Conservation (phyloP, 2,113 vertebrate genomes). For the Strix uralensis region DNA sequence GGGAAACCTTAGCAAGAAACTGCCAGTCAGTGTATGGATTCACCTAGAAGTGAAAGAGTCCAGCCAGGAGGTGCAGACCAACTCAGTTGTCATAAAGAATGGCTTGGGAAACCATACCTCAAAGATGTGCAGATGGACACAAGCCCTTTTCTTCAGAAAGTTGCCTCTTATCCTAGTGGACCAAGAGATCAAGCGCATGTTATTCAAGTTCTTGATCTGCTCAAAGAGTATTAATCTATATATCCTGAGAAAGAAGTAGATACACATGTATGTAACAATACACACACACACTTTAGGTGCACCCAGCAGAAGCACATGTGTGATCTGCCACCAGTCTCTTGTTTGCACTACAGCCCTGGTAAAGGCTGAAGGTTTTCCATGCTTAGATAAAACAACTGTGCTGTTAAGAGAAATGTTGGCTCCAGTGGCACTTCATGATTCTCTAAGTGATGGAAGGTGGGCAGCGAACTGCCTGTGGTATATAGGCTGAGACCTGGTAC, state of each 20-base stretch:
- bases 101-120: neutral
- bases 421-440: neutral
- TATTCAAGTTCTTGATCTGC: neutral
- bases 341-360: neutral
- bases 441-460: neutral
- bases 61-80: neutral
- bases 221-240: neutral
- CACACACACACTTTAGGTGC: neutral
- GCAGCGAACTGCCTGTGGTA: neutral
- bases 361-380: neutral
- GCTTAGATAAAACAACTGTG: neutral
- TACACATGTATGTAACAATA: rapidly evolving
- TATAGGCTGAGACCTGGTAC: neutral
- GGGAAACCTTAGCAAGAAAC: neutral
- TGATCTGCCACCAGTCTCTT: neutral
- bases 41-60: neutral
- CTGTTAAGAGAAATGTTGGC: neutral
- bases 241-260: neutral
- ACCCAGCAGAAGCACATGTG: rapidly evolving
- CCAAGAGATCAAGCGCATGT: neutral
- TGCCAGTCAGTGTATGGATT: neutral
- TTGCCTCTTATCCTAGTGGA: neutral
- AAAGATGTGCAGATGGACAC: neutral
- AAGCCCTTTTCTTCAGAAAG: neutral
- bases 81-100: neutral